Evolutionary conservation across 2,797 vertebrate genomes (phyloP), one percentile per base, ranked within the genome.

Genomic region (Phaenicophaeus curvirostris): DNA sequence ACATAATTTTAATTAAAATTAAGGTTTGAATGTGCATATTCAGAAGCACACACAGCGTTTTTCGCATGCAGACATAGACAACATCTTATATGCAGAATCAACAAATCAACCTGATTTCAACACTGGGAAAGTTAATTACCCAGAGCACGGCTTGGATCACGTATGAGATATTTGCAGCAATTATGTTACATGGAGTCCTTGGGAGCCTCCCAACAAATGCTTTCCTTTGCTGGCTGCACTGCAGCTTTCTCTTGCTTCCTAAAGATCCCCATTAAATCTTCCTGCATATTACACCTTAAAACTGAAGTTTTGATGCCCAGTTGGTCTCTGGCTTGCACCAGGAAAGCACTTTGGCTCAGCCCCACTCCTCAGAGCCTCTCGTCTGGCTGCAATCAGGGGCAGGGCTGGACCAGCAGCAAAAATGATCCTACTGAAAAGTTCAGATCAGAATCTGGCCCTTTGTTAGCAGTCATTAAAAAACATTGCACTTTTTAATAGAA

Each of bases 381-480:
- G 21, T 44, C 11, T 48, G 46, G 28, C 59, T 82, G 63, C 65
- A 10, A 8, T 30, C 42, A 46, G 54, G 79, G 76, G 58, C 86
- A 66, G 80, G 66, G 71, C 86, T 1, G 0, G 6, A 57, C 25
- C 82, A 65, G 71, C 85, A 88, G 76, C 69, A 78, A 44, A 80
- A 88, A 81, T 20, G 37, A 86, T 81, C 57, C 79, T 76, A 27
- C 51, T 2, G 2, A 89, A 75, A 68, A 86, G 83, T 94, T 86
- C 93, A 62, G 82, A 96, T 88, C 95, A 87, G 92, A 93, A 93
- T 87, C 91, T 85, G 63, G 71, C 61, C 77, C 89, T 94, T 77
- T 89, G 94, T 89, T 93, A 91, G 85, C 83, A 91, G 67, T 94
- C 93, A 96, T 95, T 97, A 96, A 96, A 96, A 94, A 96, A 71